phyloP scores from a whole-genome alignment of 2,113 vertebrate species.

The Poecile atricapillus region DNA sequence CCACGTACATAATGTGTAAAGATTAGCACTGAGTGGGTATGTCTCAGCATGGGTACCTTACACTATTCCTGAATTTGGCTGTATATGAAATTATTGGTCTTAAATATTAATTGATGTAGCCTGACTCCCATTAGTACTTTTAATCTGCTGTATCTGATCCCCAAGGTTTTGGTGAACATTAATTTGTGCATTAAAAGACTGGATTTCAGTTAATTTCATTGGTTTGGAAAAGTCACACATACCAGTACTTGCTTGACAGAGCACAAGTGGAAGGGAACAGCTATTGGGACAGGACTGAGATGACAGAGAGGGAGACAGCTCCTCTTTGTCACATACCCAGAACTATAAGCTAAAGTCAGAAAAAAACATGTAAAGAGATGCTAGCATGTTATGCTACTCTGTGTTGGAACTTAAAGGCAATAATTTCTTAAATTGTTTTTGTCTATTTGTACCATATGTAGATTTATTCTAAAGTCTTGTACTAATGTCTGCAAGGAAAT shows the following conservation, averaged over 20 bases:
- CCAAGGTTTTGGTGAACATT: constrained; percentile 67
- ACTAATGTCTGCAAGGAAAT: neutral
- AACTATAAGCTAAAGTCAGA: neutral
- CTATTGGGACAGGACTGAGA: neutral
- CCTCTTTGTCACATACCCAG: neutral
- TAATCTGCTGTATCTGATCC: constrained; percentile 65
- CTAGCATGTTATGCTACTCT: neutral
- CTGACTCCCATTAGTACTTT: constrained; percentile 70
- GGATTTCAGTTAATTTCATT: constrained; percentile 48
- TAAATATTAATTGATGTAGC: constrained; percentile 75
- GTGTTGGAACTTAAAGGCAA: neutral
- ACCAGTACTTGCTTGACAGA: constrained; percentile 18
- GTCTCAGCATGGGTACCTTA: neutral
- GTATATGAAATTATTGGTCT: constrained; percentile 63
- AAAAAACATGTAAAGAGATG: neutral
- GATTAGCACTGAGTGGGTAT: neutral
- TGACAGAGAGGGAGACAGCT: neutral
- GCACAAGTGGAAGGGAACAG: neutral
- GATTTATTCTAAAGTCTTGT: neutral
- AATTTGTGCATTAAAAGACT: constrained; percentile 64
- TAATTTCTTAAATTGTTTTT: neutral
- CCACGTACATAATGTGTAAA: neutral
- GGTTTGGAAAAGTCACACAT: constrained; percentile 39
- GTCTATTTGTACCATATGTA: neutral
- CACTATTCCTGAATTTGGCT: neutral